phyloP scores from a whole-genome alignment of 2,797 vertebrate species.

The Labeo calbasu region DNA sequence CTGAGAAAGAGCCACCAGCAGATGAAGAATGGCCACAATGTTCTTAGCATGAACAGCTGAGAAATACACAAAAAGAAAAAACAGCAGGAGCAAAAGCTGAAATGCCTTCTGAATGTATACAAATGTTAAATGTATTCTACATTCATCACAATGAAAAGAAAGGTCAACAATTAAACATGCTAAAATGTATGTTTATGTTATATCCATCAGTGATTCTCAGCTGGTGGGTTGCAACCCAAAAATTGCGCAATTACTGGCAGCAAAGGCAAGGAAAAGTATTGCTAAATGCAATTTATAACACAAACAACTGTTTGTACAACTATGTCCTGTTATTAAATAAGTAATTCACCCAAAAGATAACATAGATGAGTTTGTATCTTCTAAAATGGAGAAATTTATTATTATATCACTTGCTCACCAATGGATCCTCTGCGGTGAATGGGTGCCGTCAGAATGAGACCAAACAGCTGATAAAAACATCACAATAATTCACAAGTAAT shows the following conservation, averaged over 20 bases:
- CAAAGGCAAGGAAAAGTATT: neutral
- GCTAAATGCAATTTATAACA: neutral
- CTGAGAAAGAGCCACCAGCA: slow-evolving; percentile 93
- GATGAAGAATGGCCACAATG: slow-evolving; percentile 94
- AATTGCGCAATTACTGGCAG: neutral
- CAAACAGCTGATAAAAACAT: neutral
- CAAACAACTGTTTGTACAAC: too few species aligned
- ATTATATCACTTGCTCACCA: neutral
- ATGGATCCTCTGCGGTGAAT: neutral
- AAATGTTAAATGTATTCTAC: neutral
- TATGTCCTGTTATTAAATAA: too few species aligned
- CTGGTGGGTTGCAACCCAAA: neutral
- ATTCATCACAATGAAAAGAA: neutral
- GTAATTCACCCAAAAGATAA: neutral
- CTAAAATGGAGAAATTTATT: neutral
- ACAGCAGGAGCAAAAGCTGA: neutral
- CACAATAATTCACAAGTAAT: too few species aligned
- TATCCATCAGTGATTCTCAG: neutral
- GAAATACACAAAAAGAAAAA: neutral
- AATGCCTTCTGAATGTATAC: neutral
- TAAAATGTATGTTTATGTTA: neutral
- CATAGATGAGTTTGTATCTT: too few species aligned
- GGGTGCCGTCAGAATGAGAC: neutral
- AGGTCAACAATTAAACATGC: neutral
- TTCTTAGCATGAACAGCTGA: slow-evolving; percentile 95